Evolutionary conservation across 2,888 invertebrate species (phyloP).

Genomic region (Boloria euphrosyne): DNA sequence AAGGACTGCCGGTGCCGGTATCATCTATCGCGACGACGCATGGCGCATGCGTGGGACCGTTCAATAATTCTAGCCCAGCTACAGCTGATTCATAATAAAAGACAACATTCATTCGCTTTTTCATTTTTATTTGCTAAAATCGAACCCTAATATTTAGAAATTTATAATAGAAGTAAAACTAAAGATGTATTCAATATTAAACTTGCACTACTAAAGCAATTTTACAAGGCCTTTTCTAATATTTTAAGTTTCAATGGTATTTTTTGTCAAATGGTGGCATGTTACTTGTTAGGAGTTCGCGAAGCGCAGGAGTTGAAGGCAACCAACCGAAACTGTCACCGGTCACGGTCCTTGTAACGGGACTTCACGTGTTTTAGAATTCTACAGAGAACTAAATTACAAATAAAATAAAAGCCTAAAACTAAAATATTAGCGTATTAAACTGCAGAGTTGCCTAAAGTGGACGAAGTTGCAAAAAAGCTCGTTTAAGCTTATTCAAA

Average conservation of each 20-base stretch:
- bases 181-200: not conserved
- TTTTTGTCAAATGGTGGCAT: too few relatives aligned
- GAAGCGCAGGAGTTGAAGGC: slow-evolving; percentile 16
- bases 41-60: slow-evolving; percentile 71
- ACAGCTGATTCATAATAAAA: slow-evolving; percentile 49
- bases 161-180: too few relatives aligned
- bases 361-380: slow-evolving; percentile 16
- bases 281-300: slow-evolving; percentile 1
- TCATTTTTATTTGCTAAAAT: not conserved
- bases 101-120: not conserved
- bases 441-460: too few relatives aligned
- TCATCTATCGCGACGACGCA: slow-evolving; percentile 42
- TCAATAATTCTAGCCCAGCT: slow-evolving; percentile 61
- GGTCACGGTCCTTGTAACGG: slow-evolving; percentile 39
- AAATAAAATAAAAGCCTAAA: too few relatives aligned
- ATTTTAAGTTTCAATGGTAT: too few relatives aligned
- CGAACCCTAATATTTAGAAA: not conserved
- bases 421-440: too few relatives aligned
- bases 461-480: too few relatives aligned
- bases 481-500: too few relatives aligned
- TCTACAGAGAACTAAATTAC: not conserved
- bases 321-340: slow-evolving; percentile 38
- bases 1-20: slow-evolving; percentile 55
- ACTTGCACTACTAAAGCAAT: not conserved
- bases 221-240: not conserved